Evolutionary conservation across 2,888 invertebrate species (phyloP), one percentile per base, ranked within the genome.

Genomic region (Drosophila stalkeri): DNA sequence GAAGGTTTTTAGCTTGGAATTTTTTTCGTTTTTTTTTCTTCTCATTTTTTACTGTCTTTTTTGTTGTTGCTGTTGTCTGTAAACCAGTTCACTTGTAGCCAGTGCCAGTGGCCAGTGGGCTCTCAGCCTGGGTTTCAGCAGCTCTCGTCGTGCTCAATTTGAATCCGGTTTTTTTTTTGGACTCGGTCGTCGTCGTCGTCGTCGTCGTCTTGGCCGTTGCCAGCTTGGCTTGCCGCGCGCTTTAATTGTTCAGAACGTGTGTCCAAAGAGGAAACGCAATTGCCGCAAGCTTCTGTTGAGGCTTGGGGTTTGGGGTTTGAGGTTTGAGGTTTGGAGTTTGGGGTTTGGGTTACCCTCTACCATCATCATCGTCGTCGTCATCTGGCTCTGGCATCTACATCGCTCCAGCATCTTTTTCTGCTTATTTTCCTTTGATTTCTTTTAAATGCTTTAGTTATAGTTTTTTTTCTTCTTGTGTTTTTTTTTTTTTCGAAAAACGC

Each of bases 211-310:
- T 78, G 69, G 63, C 56, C 68, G 60, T 80, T 80, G 80, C 80
- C 77, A 75, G 78, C 70, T 78, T 78, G 72, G 84, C 83, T 80
- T 80, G 83, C 75, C 70, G 75, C 79, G 77, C 81, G 70, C 82
- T 82, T 86, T 89, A 86, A 89, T 86, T 87, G 89, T 86, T 84
- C 87, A 86, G 89, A 81, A 91, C 87, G 90, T 87, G 89, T 84
- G 86, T 82, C 84, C 84, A 86, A 88, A 88, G 87, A 87, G 81
- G 87, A 85, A 87, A 90, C 90, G 82, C 87, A 90, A 90, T 88
- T 90, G 90, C 86, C 82, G 89, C 80, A 86, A 90, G 90, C 91
- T 90, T 90, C 90, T 91, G 91, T 90, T 89, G 87, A 81, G 76
- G 71, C 69, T 73, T 68, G 81, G 61, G 69, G 76, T 72, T 73